phyloP scores from a whole-genome alignment of 2,113 vertebrate genomes.

The Ochotona princeps region DNA sequence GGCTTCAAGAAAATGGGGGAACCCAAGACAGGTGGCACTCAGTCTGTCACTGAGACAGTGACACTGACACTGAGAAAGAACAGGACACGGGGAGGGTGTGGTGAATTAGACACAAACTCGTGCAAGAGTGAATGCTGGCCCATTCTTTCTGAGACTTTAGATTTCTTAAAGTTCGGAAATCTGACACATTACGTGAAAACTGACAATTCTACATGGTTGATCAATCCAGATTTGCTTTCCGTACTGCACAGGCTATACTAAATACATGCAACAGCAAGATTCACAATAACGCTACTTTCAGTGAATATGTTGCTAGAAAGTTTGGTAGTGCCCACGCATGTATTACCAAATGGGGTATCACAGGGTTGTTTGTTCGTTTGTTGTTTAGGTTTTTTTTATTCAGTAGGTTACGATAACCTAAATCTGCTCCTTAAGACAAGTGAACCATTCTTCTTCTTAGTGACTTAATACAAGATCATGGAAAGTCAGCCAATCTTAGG shows the following conservation, averaged over 20 bases:
- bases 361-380: no score
- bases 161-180: not conserved
- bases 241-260: not conserved
- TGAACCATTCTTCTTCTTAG: not conserved
- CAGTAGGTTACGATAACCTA: not conserved
- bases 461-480: not conserved
- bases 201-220: not conserved
- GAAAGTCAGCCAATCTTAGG: not conserved
- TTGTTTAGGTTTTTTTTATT: not conserved
- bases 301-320: not conserved
- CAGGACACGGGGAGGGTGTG: fast-evolving
- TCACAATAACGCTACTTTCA: not conserved
- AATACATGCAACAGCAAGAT: not conserved
- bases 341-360: not conserved
- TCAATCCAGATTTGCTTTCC: not conserved
- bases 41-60: not conserved
- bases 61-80: no score
- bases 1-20: not conserved
- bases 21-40: not conserved
- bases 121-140: not conserved
- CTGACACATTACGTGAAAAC: not conserved
- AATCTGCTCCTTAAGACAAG: not conserved
- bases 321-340: not conserved
- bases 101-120: not conserved
- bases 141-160: not conserved